Evolutionary conservation across 2,113 vertebrate species (phyloP).

Genomic region (Anser brachyrhynchus): DNA sequence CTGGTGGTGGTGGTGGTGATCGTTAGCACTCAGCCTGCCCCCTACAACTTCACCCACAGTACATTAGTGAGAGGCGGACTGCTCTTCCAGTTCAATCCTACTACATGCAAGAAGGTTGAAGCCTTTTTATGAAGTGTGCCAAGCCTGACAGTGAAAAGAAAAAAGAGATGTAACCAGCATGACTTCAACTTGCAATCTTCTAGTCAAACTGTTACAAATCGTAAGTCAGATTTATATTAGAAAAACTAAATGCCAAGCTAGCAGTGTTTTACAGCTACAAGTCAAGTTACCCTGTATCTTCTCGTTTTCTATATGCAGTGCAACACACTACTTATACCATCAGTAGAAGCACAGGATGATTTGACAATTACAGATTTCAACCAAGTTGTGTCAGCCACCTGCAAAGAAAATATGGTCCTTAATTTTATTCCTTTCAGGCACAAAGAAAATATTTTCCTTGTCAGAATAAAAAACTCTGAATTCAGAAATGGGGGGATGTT

Average conservation of each 20-base stretch:
- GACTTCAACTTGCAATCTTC: background rate
- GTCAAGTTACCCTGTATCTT: background rate
- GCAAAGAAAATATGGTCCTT: background rate
- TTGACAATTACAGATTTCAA: background rate
- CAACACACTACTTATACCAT: background rate
- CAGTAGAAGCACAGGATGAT: background rate
- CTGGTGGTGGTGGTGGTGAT: background rate
- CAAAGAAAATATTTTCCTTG: background rate
- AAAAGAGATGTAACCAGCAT: background rate
- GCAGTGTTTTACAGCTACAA: background rate
- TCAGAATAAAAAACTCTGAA: background rate
- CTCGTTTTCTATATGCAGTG: background rate
- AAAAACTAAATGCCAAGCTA: background rate
- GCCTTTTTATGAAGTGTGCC: background rate
- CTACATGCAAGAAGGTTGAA: background rate
- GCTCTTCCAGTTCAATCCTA: background rate
- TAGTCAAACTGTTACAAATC: background rate
- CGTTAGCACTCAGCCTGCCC: background rate
- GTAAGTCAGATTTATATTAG: background rate
- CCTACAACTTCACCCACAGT: background rate
- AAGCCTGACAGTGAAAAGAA: background rate
- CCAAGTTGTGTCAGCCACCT: background rate
- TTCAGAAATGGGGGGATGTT: background rate
- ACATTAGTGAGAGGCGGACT: background rate
- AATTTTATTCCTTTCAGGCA: background rate